Percentiles rank a stretch among this genome's conserved stretches.
phyloP scores from a whole-genome alignment of 2,797 vertebrate genomes.

The Tinamus major region DNA sequence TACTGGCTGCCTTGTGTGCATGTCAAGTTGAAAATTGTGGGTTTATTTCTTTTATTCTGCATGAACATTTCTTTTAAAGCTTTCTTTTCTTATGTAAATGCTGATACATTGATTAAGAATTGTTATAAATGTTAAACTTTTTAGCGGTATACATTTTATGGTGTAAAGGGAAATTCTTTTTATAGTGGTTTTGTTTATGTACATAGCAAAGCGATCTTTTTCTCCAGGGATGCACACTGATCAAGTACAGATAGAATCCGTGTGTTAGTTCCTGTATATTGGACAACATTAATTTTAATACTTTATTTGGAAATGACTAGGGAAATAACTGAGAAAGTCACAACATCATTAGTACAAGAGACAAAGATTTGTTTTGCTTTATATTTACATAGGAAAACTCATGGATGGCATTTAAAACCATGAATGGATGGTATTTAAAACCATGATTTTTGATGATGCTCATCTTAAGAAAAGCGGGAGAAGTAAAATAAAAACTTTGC shows the following conservation, averaged over 20 bases:
- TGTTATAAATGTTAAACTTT: background rate
- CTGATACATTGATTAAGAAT: slow-evolving; percentile 18
- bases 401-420: background rate
- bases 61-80: slow-evolving; percentile 51
- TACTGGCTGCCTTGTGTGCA: slow-evolving; percentile 26
- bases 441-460: background rate
- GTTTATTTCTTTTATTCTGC: slow-evolving; percentile 40
- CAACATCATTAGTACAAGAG: background rate
- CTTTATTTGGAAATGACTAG: background rate
- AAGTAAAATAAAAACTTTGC: background rate
- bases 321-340: background rate
- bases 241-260: background rate
- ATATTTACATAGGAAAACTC: background rate
- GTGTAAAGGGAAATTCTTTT: background rate
- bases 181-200: background rate
- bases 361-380: fast-evolving
- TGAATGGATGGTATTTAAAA: background rate
- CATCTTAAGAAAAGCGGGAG: background rate
- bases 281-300: background rate
- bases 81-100: background rate
- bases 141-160: background rate
- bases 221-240: background rate
- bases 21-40: background rate
- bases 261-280: background rate
- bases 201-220: background rate